Conservation (phyloP, 2,888 invertebrate genomes). For the Lithosia quadra region DNA sequence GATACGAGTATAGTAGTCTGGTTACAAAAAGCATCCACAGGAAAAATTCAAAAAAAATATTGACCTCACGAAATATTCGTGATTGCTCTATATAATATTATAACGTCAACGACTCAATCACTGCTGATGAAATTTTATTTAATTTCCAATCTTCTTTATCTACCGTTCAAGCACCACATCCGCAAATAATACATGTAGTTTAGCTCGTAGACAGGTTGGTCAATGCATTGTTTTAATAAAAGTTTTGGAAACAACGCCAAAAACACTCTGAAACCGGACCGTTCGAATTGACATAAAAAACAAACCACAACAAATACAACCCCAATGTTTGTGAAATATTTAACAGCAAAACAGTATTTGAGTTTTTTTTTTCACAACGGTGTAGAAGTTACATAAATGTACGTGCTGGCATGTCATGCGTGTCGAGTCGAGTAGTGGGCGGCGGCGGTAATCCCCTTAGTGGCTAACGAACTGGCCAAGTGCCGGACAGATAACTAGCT, state of each 20-base stretch:
- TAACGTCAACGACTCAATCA: neutral
- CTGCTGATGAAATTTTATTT: neutral
- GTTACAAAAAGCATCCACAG: too few relatives aligned
- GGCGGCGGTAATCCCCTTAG: conserved; percentile 75
- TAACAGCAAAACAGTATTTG: neutral
- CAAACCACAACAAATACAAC: neutral
- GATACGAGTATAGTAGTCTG: too few relatives aligned
- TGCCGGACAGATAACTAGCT: conserved; percentile 67
- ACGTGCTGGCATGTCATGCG: conserved; percentile 53
- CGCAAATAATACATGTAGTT: neutral
- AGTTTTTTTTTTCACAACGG: conserved; percentile 27
- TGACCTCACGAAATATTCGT: too few relatives aligned
- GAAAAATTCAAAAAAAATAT: too few relatives aligned
- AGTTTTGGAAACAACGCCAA: neutral
- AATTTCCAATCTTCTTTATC: neutral
- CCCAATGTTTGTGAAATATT: neutral
- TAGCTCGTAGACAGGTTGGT: neutral
- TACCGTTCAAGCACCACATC: too few relatives aligned
- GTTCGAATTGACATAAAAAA: neutral
- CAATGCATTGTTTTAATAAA: neutral
- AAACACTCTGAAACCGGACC: neutral
- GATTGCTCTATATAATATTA: too few relatives aligned
- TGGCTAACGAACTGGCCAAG: conserved; percentile 75
- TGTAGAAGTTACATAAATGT: conserved; percentile 43
- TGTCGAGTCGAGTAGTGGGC: conserved; percentile 42